Evolutionary conservation across 2,888 invertebrate species (phyloP), one percentile per base, ranked within the genome.

Genomic region (Dromius quadrimaculatus): DNA sequence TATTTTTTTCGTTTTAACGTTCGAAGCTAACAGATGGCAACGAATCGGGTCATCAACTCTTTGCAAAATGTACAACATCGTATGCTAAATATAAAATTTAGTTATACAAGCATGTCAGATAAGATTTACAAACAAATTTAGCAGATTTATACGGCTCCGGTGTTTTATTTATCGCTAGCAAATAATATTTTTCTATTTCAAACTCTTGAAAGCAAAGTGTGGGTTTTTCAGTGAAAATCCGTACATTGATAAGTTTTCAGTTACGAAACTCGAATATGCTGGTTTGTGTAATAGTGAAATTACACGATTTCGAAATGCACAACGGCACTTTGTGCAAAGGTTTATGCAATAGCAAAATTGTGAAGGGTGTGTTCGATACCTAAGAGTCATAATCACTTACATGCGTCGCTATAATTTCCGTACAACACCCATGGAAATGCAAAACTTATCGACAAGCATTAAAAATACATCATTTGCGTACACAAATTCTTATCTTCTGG

Each of bases 291-390:
- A 76, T 72, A 76, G 74, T 63, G 74, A 76, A 76, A 76, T 74
- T 76, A 73, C 71, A 74, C 74, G 73, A 75, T 76, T 76, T 76
- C 77, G 76, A 76, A 76, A 76, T 72, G 15, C 61, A 65, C 73
- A 71, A 74, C 75, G 76, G 75, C 74, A 75, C 74, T 72, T 73
- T 71, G 72, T 71, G 45, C 69, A 45, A 59, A 69, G 28, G 45
- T 69, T 69, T 69, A 69, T 61, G 69, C 59, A 69, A 69, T 50
- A 69, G 61, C 45, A 45, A 69, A n/a, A 45, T 32, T 69, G 59
- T 70, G 32, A 66, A 66, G 71, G 71, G 71, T 71, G 70, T 73
- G 62, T 71, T 61, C 73, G 32, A 64, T 45, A 63, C 22, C 43
- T 57, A 65, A 43, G 64, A 32, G 17, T 64, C 54, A 59, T 59